Percentiles rank a stretch among this genome's conserved stretches.
These are phyloP conservation scores for Calidris pygmaea DNA, from an alignment of 2,113 vertebrate genomes.

Conservation along the genomic window DNA sequence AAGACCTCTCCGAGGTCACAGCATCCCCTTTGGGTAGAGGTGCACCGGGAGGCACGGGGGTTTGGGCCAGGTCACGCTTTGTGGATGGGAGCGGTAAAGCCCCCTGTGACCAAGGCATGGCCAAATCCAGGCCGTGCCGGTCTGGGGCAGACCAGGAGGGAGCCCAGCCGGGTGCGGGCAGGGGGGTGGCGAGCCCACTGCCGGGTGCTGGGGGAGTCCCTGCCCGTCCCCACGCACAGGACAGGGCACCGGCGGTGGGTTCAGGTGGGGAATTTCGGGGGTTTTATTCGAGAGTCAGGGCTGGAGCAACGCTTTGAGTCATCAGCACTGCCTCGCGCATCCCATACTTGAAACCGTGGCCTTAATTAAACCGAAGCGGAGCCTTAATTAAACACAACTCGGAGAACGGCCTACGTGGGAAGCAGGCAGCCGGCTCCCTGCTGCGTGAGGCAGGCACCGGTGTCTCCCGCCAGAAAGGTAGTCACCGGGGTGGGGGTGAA, in stretches of 20 bases:
- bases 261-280: background rate
- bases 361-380: slow-evolving; percentile 48
- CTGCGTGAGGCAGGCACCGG: background rate
- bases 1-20: background rate
- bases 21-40: background rate
- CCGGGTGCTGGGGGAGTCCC: background rate
- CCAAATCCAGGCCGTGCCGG: accelerated
- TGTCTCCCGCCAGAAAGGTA: background rate
- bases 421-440: background rate
- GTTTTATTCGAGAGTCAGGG: background rate
- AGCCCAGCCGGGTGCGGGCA: background rate
- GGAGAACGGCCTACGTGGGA: background rate
- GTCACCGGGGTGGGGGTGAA: background rate
- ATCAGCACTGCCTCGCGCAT: background rate
- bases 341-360: slow-evolving; percentile 38
- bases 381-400: slow-evolving; percentile 54
- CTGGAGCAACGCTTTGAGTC: slow-evolving; percentile 14
- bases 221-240: accelerated
- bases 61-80: background rate
- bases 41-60: accelerated
- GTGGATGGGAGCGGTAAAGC: background rate
- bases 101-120: background rate
- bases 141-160: background rate
- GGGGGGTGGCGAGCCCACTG: background rate
- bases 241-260: accelerated